A percentile compares a stretch with the other conserved stretches of the same genome.
phyloP scores from a whole-genome alignment of 1,140 invertebrate genomes.

The Bathynomus jamesi region DNA sequence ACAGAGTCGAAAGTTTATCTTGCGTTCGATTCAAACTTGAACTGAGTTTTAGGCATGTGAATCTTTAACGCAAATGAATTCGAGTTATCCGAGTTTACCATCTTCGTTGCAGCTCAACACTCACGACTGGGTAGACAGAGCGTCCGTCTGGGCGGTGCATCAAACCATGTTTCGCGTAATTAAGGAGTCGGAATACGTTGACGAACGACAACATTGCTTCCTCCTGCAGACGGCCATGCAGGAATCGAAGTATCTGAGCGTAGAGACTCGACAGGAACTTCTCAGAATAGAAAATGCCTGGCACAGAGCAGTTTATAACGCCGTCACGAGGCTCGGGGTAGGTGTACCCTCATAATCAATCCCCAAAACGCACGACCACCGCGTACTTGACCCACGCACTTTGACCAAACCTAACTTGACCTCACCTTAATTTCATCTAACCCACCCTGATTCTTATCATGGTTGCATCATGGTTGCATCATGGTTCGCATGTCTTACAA shows the following conservation, averaged over 20 bases:
- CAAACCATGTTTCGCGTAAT: conserved; percentile 93
- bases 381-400: too few species aligned
- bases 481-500: too few species aligned
- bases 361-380: too few species aligned
- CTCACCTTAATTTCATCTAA: too few species aligned
- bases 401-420: too few species aligned
- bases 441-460: too few species aligned
- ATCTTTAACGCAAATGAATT: too few species aligned
- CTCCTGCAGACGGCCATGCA: conserved; percentile 63
- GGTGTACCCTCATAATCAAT: conserved; percentile 39
- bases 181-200: conserved; percentile 83
- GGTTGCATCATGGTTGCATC: too few species aligned
- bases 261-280: conserved; percentile 83
- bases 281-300: conserved; percentile 86
- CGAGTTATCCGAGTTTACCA: too few species aligned
- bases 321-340: conserved; percentile 83
- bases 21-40: too few species aligned
- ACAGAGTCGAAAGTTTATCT: too few species aligned
- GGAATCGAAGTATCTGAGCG: conserved; percentile 69
- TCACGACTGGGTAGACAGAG: conserved; percentile 49
- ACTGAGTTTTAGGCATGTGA: too few species aligned
- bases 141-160: conserved; percentile 65
- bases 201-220: conserved; percentile 90
- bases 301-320: conserved; percentile 83
- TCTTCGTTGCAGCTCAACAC: conserved; percentile 48